Percentiles rank a stretch among this genome's conserved stretches.
Evolutionary conservation across 2,113 vertebrate genomes (phyloP).

Genomic region (Coregonus clupeaformis): DNA sequence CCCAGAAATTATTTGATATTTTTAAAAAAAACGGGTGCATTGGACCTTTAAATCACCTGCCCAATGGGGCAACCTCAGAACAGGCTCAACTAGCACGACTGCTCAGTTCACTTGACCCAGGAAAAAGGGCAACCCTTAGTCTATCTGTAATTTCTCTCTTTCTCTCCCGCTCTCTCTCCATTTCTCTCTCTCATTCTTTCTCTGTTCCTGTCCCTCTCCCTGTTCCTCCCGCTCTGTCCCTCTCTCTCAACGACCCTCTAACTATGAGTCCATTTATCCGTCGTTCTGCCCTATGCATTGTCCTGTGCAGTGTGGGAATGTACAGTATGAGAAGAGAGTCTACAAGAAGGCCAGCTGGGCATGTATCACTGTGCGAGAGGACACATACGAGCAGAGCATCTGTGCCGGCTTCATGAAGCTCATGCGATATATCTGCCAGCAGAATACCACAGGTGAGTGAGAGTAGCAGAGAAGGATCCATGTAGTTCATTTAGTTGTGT

Average conservation of each 20-base stretch:
- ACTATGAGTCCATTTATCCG: background rate
- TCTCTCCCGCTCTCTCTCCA: background rate
- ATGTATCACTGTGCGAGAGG: conserved; percentile 65
- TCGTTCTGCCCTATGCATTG: background rate
- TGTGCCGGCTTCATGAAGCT: conserved; percentile 77
- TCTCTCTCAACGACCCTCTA: background rate
- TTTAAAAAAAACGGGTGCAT: no score
- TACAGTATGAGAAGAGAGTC: conserved; percentile 69
- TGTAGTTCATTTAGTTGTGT: background rate
- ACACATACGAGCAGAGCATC: conserved; percentile 73
- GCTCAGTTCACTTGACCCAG: no score
- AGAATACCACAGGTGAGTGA: conserved; percentile 76
- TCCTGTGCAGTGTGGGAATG: conserved; percentile 58
- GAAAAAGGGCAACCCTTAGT: no score
- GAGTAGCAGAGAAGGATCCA: background rate
- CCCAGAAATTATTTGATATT: no score
- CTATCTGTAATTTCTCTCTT: background rate
- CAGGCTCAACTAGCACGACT: no score
- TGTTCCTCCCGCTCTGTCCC: background rate
- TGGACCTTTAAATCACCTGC: no score
- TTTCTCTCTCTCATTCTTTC: background rate
- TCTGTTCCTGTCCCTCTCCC: background rate
- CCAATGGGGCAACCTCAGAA: no score
- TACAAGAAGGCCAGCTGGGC: conserved; percentile 73
- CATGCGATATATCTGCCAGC: conserved; percentile 77